phyloP scores from a whole-genome alignment of 2,888 invertebrate species.

The Serrognathus titanus region DNA sequence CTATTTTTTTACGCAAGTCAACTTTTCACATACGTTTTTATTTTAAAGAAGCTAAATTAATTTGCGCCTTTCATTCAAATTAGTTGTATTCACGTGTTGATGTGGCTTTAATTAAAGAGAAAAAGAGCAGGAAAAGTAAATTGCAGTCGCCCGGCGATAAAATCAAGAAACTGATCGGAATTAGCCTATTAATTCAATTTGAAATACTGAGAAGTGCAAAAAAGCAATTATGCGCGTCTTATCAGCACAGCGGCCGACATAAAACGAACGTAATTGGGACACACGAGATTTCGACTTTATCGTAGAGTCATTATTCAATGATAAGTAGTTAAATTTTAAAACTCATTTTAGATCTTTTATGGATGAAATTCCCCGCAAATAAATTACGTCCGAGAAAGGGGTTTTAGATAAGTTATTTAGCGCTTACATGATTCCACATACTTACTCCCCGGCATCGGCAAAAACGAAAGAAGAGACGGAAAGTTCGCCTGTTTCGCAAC shows the following conservation, averaged over 20 bases:
- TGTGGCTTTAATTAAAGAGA: no score
- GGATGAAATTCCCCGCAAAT: constrained; percentile 1
- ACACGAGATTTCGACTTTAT: constrained; percentile 2
- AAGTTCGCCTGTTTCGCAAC: neutral
- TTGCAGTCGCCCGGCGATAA: no score
- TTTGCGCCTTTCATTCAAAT: no score
- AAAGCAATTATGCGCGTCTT: constrained; percentile 1
- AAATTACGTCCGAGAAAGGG: neutral
- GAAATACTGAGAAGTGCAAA: neutral
- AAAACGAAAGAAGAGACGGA: neutral
- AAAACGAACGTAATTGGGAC: constrained; percentile 23
- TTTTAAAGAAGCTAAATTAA: no score
- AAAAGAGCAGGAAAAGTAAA: no score
- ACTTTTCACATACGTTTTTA: no score
- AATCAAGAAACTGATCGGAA: neutral
- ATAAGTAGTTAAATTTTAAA: constrained; percentile 2
- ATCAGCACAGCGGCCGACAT: constrained; percentile 8
- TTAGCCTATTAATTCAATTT: neutral
- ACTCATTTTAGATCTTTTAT: neutral
- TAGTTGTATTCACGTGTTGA: no score
- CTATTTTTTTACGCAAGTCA: no score
- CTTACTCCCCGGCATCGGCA: neutral
- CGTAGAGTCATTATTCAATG: neutral
- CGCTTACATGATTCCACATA: neutral
- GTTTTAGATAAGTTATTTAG: constrained; percentile 2